Conservation (phyloP, 92 coral and sea anemone species). For the Porites rus region DNA sequence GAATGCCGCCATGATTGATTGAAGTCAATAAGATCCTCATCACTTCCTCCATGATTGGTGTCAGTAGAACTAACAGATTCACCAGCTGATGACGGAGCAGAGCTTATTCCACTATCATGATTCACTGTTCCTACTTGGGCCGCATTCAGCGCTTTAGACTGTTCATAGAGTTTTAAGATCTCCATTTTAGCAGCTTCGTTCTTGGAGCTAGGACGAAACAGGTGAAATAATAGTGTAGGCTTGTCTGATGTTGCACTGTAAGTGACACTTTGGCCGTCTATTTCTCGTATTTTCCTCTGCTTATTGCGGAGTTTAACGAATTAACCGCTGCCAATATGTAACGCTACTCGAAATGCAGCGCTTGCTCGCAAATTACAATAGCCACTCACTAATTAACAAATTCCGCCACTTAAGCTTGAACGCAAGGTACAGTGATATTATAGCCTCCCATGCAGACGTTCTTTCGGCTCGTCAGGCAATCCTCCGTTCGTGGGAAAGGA, state of each 20-base stretch:
- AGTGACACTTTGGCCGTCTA: not conserved
- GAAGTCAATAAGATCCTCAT: slow-evolving; percentile 87
- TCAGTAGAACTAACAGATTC: slow-evolving; percentile 98
- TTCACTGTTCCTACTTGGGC: slow-evolving; percentile 64
- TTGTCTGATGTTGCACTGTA: not conserved
- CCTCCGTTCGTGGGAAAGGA: too few species aligned
- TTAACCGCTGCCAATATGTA: too few species aligned
- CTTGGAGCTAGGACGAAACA: slow-evolving; percentile 43
- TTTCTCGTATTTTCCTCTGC: too few species aligned
- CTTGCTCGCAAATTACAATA: too few species aligned
- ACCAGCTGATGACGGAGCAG: slow-evolving; percentile 89
- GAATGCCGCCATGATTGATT: slow-evolving; percentile 55
- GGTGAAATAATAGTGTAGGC: not conserved
- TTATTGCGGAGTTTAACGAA: too few species aligned
- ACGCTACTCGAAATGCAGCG: too few species aligned
- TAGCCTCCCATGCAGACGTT: too few species aligned
- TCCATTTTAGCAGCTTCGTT: slow-evolving; percentile 65
- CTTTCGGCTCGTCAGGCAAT: too few species aligned
- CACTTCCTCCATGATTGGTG: slow-evolving; percentile 94
- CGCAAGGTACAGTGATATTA: too few species aligned
- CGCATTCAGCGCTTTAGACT: slow-evolving; percentile 58
- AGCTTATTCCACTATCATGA: slow-evolving; percentile 94
- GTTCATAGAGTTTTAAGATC: slow-evolving; percentile 76
- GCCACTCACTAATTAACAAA: too few species aligned
- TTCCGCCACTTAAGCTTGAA: too few species aligned